Base-by-base conservation (phyloP, 2,113 vertebrate genomes). In the Megaceryle torquata region DNA sequence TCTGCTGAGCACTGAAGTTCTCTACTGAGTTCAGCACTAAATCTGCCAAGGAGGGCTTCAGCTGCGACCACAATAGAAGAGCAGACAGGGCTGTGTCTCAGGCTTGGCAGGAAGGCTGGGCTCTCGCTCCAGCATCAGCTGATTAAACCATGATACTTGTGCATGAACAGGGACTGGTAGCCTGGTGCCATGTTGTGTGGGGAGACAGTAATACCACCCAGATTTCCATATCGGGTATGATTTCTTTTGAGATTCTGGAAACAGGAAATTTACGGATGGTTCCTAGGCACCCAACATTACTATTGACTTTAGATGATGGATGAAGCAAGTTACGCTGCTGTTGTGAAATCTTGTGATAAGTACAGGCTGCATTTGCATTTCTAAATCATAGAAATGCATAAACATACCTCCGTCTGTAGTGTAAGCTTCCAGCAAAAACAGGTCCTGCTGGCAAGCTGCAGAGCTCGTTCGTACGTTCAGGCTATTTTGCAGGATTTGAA, bases 321-420 rank as follows among this genome's bases (percentile, higher is more conserved):
- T 95, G 78, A 87, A 87, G 78, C 65, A 92, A 92, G 75, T 89
- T 89, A 10, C 26, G 57, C 69, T 64, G 59, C 82, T 59, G 67
- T 95, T 95, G 79, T 85, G 75, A 89, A 92, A 96, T 82, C 4
- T 53, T 51, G 6, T 61, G 75, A 76, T 93, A 91, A 91, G 59
- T 53, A 60, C 75, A 91, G 89, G n/a, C 64, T 81, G 46, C 43
- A 74, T 89, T 79, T 94, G 78, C 78, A 56, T 93, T 91, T 91
- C 43, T 61, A 50, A 89, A 31, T 86, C 75, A 28, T 3, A 50
- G 88, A 87, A 82, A 82, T 53, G 41, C 18, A 37, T 65, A 88
- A 79, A 77, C 44, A 43, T 68, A 48, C 44, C 20, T 70, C 35
- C 1, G 7, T 76, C 74, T 6, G 7, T 33, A 67, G 22, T 41